Evolutionary conservation across 2,797 vertebrate genomes (phyloP).

Genomic region (Podargus strigoides): DNA sequence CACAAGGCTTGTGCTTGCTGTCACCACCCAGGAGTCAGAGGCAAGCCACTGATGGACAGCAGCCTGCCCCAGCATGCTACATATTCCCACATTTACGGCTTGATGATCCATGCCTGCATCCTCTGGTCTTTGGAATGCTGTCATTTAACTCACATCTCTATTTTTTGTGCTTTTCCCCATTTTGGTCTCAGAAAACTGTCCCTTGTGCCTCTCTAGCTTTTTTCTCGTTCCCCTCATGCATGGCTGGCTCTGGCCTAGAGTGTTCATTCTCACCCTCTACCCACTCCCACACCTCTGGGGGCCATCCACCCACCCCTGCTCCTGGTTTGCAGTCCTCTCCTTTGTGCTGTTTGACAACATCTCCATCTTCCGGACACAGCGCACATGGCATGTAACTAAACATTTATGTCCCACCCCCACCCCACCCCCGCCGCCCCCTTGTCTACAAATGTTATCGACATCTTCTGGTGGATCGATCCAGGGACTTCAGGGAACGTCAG

Average conservation of each 20-base stretch:
- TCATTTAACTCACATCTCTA: background rate
- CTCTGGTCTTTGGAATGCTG: background rate
- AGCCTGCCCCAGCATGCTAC: background rate
- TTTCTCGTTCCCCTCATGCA: background rate
- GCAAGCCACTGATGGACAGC: rapidly evolving
- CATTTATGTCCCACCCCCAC: no score
- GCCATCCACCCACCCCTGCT: no score
- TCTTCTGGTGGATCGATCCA: background rate
- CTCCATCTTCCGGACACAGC: conserved; percentile 45
- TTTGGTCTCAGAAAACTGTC: background rate
- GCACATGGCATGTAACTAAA: background rate
- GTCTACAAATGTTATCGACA: rapidly evolving
- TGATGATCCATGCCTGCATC: background rate
- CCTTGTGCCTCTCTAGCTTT: background rate
- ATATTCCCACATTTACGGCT: rapidly evolving
- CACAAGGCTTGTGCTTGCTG: no score
- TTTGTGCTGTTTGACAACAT: background rate
- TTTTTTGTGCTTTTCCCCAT: background rate
- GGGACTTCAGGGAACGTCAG: background rate
- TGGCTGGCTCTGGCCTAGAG: rapidly evolving
- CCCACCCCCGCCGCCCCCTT: no score
- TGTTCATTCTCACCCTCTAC: background rate
- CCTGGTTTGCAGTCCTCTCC: background rate
- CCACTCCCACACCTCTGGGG: rapidly evolving
- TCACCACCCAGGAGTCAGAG: background rate